phyloP scores from a whole-genome alignment of 2,113 vertebrate genomes.

The Clarias magur region DNA sequence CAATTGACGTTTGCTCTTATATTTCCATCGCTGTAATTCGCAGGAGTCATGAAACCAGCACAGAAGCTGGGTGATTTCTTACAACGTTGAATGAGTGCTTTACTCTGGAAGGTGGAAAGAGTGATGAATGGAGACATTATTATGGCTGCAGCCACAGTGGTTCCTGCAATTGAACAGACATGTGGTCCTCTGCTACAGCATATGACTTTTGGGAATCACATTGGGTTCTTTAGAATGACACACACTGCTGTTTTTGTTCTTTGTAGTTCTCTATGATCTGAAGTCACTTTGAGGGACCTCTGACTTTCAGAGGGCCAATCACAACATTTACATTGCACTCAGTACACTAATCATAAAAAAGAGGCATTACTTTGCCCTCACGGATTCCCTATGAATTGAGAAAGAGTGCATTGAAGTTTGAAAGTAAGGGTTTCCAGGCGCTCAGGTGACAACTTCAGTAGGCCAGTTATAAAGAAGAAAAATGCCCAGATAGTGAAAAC shows the following conservation, averaged over 20 bases:
- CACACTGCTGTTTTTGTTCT: conserved; percentile 45
- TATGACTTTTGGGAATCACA: conserved; percentile 21
- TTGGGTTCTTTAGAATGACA: conserved; percentile 19
- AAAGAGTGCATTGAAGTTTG: background rate
- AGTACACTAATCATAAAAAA: background rate
- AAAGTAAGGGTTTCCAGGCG: conserved; percentile 17
- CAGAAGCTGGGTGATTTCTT: conserved; percentile 41
- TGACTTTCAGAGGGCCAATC: conserved; percentile 38
- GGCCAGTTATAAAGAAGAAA: background rate
- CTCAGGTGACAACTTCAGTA: conserved; percentile 2
- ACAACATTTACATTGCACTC: conserved; percentile 32
- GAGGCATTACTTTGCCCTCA: background rate
- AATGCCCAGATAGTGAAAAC: conserved; percentile 7
- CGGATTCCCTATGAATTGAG: conserved; percentile 11
- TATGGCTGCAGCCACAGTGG: conserved; percentile 39
- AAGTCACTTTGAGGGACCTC: conserved; percentile 33
- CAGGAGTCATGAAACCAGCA: conserved; percentile 36
- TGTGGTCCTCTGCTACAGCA: conserved; percentile 25
- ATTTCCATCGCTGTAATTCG: conserved; percentile 50
- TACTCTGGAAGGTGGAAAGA: conserved; percentile 51
- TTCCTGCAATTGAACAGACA: conserved; percentile 42
- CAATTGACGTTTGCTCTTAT: conserved; percentile 36
- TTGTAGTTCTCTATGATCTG: conserved; percentile 43
- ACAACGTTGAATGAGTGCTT: conserved; percentile 41
- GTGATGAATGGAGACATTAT: conserved; percentile 54